phyloP scores from a whole-genome alignment of 2,113 vertebrate genomes.

The Crotalus horridus region DNA sequence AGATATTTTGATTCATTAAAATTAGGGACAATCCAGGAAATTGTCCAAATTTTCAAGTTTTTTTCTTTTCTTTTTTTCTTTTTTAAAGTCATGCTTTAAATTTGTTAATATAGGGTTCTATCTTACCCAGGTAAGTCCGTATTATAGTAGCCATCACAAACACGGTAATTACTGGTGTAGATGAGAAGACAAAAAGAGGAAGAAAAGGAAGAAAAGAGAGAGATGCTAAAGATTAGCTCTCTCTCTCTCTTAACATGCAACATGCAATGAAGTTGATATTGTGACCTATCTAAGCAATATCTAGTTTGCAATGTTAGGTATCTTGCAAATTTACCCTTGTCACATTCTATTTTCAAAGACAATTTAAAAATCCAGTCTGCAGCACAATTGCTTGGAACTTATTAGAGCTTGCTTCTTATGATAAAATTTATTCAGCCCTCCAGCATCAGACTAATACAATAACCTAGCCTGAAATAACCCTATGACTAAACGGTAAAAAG shows the following conservation, averaged over 20 bases:
- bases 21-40: constrained; percentile 76
- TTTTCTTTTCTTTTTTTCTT: constrained; percentile 36
- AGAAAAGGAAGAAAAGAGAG: constrained; percentile 83
- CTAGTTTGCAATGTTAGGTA: constrained; percentile 59
- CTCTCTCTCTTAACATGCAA: constrained; percentile 82
- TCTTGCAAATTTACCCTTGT: constrained; percentile 56
- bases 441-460: constrained; percentile 44
- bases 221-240: constrained; percentile 92
- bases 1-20: constrained; percentile 72
- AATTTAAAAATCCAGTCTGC: constrained; percentile 57
- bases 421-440: constrained; percentile 34
- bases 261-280: constrained; percentile 84
- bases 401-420: background rate
- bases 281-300: constrained; percentile 64
- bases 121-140: constrained; percentile 99
- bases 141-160: constrained; percentile 99
- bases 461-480: constrained; percentile 29
- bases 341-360: constrained; percentile 57
- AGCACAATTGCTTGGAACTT: constrained; percentile 46
- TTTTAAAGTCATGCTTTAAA: constrained; percentile 73
- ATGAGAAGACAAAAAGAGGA: constrained; percentile 83
- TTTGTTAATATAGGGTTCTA: constrained; percentile 83
- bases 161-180: constrained; percentile 99
- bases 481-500: constrained; percentile 46
- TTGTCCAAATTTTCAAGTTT: constrained; percentile 73